A percentile compares a stretch with the other conserved stretches of the same genome.
These are phyloP conservation scores for Rhinolophus ferrumequinum DNA, from an alignment of 2,113 vertebrate species.

Conservation along the genomic window DNA sequence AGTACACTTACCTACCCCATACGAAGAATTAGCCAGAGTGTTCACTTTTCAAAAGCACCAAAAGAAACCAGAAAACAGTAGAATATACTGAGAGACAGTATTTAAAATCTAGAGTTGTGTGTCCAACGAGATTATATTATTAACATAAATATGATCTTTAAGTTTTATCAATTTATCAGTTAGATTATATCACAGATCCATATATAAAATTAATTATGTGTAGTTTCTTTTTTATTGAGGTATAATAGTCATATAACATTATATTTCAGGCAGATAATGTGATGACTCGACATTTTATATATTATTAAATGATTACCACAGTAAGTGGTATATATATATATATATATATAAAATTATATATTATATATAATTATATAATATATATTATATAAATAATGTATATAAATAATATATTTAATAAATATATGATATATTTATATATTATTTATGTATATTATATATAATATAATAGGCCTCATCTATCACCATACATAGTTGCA, in stretches of 20 bases:
- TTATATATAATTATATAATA: too few relatives aligned
- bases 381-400: too few relatives aligned
- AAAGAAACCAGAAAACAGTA: neutral
- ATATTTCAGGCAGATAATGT: neutral
- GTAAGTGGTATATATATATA: neutral
- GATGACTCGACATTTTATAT: neutral
- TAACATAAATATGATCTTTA: neutral
- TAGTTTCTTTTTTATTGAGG: neutral
- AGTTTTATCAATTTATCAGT: neutral
- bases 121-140: neutral
- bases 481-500: too few relatives aligned
- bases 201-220: neutral
- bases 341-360: too few relatives aligned
- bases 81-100: neutral
- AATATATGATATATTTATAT: too few relatives aligned
- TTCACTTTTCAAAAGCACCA: neutral
- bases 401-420: too few relatives aligned
- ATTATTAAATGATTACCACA: neutral
- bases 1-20: neutral
- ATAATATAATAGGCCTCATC: too few relatives aligned
- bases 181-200: neutral
- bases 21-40: neutral
- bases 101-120: constrained; percentile 13
- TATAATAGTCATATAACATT: neutral
- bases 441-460: too few relatives aligned